phyloP scores from a whole-genome alignment of 2,888 invertebrate genomes.

The Drosophila pseudotakahashii region DNA sequence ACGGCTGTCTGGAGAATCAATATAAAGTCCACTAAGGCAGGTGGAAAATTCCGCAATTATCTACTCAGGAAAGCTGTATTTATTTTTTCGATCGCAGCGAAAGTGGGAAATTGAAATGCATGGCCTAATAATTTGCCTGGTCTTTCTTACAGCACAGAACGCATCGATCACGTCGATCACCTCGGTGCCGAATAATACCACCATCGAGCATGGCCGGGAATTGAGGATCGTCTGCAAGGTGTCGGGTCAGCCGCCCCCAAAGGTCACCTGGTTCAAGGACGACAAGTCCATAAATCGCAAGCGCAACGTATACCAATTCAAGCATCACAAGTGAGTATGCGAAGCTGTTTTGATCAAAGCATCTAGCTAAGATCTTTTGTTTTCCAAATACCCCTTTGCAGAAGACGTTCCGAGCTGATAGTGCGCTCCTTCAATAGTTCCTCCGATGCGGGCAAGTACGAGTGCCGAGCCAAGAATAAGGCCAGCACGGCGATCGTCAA shows the following conservation, averaged over 20 bases:
- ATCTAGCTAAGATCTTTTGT: not conserved
- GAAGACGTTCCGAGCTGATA: slow-evolving; percentile 93
- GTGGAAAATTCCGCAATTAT: slow-evolving; percentile 34
- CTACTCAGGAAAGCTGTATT: slow-evolving; percentile 18
- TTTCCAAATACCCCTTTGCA: slow-evolving; percentile 81
- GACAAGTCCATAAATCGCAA: slow-evolving; percentile 86
- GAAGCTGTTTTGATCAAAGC: too few species aligned
- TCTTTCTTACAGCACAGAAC: slow-evolving; percentile 84
- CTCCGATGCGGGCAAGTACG: slow-evolving; percentile 92
- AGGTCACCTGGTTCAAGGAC: slow-evolving; percentile 93
- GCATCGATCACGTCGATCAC: slow-evolving; percentile 83
- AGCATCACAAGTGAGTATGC: slow-evolving; percentile 83
- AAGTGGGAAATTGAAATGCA: slow-evolving; percentile 31
- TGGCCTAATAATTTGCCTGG: slow-evolving; percentile 41
- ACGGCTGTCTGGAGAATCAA: slow-evolving; percentile 47
- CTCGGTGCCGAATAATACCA: slow-evolving; percentile 73
- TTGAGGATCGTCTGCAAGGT: slow-evolving; percentile 90
- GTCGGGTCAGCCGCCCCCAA: slow-evolving; percentile 91
- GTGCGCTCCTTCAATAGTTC: slow-evolving; percentile 90
- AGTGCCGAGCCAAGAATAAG: slow-evolving; percentile 90
- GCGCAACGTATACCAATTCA: slow-evolving; percentile 83
- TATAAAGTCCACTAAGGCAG: slow-evolving; percentile 51
- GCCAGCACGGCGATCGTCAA: slow-evolving; percentile 82
- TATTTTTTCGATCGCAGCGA: not conserved
- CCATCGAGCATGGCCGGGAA: slow-evolving; percentile 85